These are phyloP conservation scores for Mionectes macconnelli DNA, from an alignment of 2,113 vertebrate species.

Conservation along the genomic window DNA sequence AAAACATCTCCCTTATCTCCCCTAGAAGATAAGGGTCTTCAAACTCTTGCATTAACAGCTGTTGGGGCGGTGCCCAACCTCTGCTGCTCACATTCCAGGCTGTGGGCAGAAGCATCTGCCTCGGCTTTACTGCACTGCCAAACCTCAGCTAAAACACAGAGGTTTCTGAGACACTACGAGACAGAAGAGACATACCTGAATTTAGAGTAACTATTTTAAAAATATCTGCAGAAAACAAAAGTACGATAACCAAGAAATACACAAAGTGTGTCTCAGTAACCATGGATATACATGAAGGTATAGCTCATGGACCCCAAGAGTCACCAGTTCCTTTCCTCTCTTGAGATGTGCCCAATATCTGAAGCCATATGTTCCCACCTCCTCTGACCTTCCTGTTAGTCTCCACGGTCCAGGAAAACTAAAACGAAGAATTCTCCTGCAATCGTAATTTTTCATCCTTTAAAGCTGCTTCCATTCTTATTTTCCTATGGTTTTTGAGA, in stretches of 20 bases:
- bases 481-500: background rate
- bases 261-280: background rate
- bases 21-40: background rate
- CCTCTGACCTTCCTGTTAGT: background rate
- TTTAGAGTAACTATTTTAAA: background rate
- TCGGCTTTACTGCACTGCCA: background rate
- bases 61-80: rapidly evolving
- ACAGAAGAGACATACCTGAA: background rate
- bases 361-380: background rate
- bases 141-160: background rate
- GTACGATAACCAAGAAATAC: background rate
- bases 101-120: background rate
- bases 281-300: background rate
- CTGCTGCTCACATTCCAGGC: background rate
- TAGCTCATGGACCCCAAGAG: background rate
- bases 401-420: background rate
- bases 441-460: background rate
- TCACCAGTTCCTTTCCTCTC: background rate
- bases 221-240: background rate
- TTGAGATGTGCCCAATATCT: background rate
- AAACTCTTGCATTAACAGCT: background rate
- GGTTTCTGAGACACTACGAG: background rate
- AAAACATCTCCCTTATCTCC: background rate
- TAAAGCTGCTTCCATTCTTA: background rate
- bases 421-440: background rate